Evolutionary conservation across 1,140 invertebrate species (phyloP), one percentile per base, ranked within the genome.

Genomic region (Lamellibrachia luymesi): DNA sequence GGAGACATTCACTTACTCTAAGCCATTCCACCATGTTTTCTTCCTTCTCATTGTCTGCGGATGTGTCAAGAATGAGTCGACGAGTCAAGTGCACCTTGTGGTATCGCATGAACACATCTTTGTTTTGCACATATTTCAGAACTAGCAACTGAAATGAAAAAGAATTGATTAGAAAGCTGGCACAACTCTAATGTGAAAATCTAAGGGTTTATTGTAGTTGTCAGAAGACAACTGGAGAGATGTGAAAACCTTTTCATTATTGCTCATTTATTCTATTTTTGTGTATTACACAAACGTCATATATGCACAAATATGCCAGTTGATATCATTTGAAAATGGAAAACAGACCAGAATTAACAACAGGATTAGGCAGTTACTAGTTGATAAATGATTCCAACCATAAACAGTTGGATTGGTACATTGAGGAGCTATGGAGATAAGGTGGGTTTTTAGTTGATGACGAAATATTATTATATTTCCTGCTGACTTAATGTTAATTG

Each of bases 71-170:
- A 95, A 99, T 99, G 52, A 99, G 97, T 94, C 99, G 97, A 94
- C 99, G 97, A 50, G 99, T 99, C 94, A 99, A 97, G 97, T 99
- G 99, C 89, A 98, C 98, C 96, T 99, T 99, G 96, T 99, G 99
- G 96, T 99, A 99, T 94, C 99, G 97, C 99, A 99, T 99, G 96
- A 99, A 99, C 8, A 99, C 99, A 97, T 99, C 99, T 96, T 99
- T 99, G 96, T 99, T 99, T 96, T 99, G 98, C 92, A 99, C 99
- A 97, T 99, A 99, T 96, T 99, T 99, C 91, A 99, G 97, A 90
- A 99, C 98, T 95, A 99, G 96, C 93, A 99, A 96, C 97, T 98
- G 95, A 93, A 97, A 96, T 25, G 22, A 8, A 91, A 4, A 91
- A 91, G 13, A 10, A 80, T 80, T 22, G 25, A 22, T 22, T 80